Conservation (phyloP, 2,888 invertebrate genomes). For the Tachystola acroxantha region DNA sequence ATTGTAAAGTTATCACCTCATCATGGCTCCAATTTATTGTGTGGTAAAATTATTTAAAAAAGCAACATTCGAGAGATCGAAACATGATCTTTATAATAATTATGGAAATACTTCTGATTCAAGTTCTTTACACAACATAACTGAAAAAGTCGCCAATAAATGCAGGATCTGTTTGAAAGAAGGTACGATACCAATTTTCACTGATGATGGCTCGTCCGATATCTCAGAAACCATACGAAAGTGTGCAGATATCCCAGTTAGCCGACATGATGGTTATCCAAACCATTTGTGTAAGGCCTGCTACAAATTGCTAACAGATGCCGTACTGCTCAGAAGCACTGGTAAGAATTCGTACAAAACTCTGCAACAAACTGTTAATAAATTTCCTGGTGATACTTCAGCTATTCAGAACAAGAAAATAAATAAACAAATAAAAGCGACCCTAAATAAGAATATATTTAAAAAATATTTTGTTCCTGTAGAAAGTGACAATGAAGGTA, state of each 20-base stretch:
- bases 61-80: not conserved
- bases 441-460: not conserved
- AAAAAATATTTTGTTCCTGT: not conserved
- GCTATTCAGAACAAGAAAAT: not conserved
- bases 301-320: slow-evolving; percentile 17
- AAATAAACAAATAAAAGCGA: not conserved
- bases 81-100: not conserved
- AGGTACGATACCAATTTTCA: not conserved
- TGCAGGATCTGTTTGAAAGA: not conserved
- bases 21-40: not conserved
- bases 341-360: slow-evolving; percentile 17
- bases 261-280: slow-evolving; percentile 21
- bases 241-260: slow-evolving; percentile 19
- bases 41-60: not conserved
- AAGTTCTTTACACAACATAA: not conserved
- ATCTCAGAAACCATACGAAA: slow-evolving; percentile 18
- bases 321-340: slow-evolving; percentile 22
- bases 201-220: slow-evolving; percentile 8
- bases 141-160: not conserved
- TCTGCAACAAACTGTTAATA: slow-evolving; percentile 7
- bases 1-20: too few species aligned
- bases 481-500: not conserved
- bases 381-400: not conserved
- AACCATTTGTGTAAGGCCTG: slow-evolving; percentile 25
- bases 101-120: not conserved